Conservation (phyloP, 2,888 invertebrate species). For the Melikaiella ostensackeni region DNA sequence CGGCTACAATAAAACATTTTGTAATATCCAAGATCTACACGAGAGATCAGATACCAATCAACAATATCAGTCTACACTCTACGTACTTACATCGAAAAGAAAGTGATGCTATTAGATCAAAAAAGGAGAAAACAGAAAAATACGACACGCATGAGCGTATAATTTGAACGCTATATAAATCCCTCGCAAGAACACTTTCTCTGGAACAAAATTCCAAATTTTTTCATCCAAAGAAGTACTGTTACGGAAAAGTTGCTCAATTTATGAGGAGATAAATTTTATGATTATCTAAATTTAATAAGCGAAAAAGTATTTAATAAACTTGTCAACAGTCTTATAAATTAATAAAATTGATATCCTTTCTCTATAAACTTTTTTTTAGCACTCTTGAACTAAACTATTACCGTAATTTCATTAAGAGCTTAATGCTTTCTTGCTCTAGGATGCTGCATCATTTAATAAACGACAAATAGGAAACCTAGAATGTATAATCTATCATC, state of each 20-base stretch:
- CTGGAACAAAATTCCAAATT: background rate
- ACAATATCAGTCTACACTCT: constrained; percentile 13
- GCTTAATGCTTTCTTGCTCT: background rate
- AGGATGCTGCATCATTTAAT: background rate
- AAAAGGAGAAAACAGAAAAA: constrained; percentile 28
- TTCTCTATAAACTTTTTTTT: background rate
- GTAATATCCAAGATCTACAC: constrained; percentile 6
- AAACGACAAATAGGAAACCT: background rate
- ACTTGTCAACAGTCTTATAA: background rate
- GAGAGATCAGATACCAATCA: constrained; percentile 1
- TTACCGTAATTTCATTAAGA: background rate
- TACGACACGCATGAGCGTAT: constrained; percentile 20
- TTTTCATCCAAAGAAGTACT: background rate
- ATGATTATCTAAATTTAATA: background rate
- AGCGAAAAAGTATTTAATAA: background rate
- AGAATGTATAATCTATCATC: background rate
- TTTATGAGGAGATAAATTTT: background rate
- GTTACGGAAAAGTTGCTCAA: background rate
- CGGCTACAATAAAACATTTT: background rate
- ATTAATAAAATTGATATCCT: background rate
- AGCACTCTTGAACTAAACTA: background rate
- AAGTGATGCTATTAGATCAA: background rate
- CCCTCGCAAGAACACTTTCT: constrained; percentile 10
- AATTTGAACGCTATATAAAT: background rate
- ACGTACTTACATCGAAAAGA: background rate